phyloP scores from a whole-genome alignment of 2,888 invertebrate species.

The Elysia crispata region DNA sequence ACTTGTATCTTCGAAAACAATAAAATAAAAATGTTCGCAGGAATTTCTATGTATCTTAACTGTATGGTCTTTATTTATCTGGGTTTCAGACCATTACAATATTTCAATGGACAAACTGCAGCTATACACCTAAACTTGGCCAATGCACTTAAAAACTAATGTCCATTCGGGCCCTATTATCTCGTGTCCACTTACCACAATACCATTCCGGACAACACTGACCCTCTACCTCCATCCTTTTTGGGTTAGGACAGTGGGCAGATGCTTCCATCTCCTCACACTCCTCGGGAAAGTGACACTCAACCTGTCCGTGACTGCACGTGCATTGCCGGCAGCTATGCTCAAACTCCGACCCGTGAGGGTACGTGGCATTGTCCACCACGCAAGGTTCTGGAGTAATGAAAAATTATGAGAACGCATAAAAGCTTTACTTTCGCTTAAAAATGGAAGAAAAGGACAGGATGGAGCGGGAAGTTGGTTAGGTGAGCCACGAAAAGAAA shows the following conservation, averaged over 20 bases:
- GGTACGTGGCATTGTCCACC: not conserved
- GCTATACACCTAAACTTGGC: no score
- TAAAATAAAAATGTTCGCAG: no score
- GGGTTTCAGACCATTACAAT: no score
- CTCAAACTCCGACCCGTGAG: constrained; percentile 27
- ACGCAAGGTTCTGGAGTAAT: constrained; percentile 9
- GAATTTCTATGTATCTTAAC: no score
- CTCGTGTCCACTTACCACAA: constrained; percentile 48
- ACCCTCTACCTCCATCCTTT: constrained; percentile 12
- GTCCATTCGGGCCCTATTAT: no score
- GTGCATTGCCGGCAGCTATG: constrained; percentile 31
- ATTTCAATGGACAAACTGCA: no score
- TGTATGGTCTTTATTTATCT: no score
- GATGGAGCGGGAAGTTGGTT: not conserved
- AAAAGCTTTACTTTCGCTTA: no score
- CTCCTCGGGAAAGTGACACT: constrained; percentile 36
- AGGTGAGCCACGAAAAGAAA: no score
- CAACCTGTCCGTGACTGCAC: constrained; percentile 30
- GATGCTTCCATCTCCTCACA: constrained; percentile 38
- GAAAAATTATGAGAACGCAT: no score
- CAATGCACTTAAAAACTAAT: no score
- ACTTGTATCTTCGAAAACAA: no score
- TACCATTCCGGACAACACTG: constrained; percentile 43
- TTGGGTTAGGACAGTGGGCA: constrained; percentile 20
- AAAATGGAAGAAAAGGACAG: not conserved